A percentile compares a stretch with the other conserved stretches of the same genome.
Conservation (phyloP, 2,797 vertebrate species). For the Rhyacichthys aspro region DNA sequence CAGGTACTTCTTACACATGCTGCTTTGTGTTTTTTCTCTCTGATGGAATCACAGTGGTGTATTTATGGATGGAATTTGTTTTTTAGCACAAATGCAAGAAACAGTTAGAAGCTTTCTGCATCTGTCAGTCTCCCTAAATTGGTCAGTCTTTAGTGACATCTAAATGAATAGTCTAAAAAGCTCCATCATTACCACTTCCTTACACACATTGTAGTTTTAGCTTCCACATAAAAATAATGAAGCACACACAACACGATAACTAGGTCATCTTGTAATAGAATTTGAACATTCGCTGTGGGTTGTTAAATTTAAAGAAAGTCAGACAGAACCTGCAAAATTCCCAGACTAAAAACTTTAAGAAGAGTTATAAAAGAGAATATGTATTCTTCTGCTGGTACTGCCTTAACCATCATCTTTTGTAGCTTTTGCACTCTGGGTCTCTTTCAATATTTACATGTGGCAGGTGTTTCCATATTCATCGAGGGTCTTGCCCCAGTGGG, state of each 20-base stretch:
- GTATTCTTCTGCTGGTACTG: slow-evolving; percentile 1
- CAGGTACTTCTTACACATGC: not conserved
- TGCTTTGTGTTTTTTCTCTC: no score
- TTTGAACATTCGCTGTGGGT: slow-evolving; percentile 30
- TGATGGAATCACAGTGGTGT: not conserved
- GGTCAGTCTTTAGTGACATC: no score
- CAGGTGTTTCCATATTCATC: slow-evolving; percentile 64
- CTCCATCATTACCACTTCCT: not conserved
- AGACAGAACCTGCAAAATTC: slow-evolving; percentile 12
- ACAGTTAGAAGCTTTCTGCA: no score
- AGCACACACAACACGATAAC: slow-evolving; percentile 20
- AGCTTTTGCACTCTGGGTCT: slow-evolving; percentile 44
- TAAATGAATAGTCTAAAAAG: not conserved
- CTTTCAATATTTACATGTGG: slow-evolving; percentile 60
- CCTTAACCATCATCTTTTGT: slow-evolving; percentile 25
- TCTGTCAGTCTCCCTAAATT: no score
- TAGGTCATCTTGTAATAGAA: slow-evolving; percentile 44
- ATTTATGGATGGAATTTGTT: not conserved
- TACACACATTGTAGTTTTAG: slow-evolving; percentile 21
- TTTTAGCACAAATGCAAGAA: no score
- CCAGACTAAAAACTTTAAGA: slow-evolving; percentile 14
- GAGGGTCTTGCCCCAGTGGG: slow-evolving; percentile 47
- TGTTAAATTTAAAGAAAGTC: slow-evolving; percentile 38
- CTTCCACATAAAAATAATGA: slow-evolving; percentile 21
- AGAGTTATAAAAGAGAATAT: slow-evolving; percentile 22